Evolutionary conservation across 2,888 invertebrate species (phyloP).

Genomic region (Agrochola macilenta): DNA sequence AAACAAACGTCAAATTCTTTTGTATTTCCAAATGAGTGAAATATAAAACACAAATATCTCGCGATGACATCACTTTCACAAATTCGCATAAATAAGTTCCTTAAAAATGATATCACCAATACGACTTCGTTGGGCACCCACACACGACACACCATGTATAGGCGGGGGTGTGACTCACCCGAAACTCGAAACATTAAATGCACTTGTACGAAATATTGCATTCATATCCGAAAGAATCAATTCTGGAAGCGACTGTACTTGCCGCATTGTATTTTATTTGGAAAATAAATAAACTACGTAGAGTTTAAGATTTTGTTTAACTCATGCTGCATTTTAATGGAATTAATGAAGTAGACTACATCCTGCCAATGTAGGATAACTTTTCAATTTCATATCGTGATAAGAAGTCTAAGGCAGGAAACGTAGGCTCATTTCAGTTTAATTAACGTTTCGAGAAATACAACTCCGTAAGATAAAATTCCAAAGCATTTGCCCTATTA

Average conservation of each 20-base stretch:
- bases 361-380: background rate
- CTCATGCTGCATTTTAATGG: background rate
- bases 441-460: slow-evolving; percentile 27
- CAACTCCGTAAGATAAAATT: slow-evolving; percentile 35
- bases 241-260: slow-evolving; percentile 67
- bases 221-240: slow-evolving; percentile 48
- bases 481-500: slow-evolving; percentile 26
- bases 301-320: background rate
- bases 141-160: slow-evolving; percentile 64
- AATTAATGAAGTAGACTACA: background rate
- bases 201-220: slow-evolving; percentile 78
- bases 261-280: background rate
- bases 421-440: slow-evolving; percentile 1
- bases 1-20: slow-evolving; percentile 21
- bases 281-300: background rate
- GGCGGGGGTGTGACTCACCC: slow-evolving; percentile 77
- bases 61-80: slow-evolving; percentile 73
- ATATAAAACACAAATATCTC: slow-evolving; percentile 7
- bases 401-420: slow-evolving; percentile 13
- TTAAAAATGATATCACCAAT: slow-evolving; percentile 77
- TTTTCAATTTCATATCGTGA: background rate
- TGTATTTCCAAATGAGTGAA: slow-evolving; percentile 25
- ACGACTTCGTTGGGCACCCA: slow-evolving; percentile 69
- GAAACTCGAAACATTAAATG: slow-evolving; percentile 72
- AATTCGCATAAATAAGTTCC: slow-evolving; percentile 66